phyloP scores from a whole-genome alignment of 2,113 vertebrate genomes.

The Alligator mississippiensis region DNA sequence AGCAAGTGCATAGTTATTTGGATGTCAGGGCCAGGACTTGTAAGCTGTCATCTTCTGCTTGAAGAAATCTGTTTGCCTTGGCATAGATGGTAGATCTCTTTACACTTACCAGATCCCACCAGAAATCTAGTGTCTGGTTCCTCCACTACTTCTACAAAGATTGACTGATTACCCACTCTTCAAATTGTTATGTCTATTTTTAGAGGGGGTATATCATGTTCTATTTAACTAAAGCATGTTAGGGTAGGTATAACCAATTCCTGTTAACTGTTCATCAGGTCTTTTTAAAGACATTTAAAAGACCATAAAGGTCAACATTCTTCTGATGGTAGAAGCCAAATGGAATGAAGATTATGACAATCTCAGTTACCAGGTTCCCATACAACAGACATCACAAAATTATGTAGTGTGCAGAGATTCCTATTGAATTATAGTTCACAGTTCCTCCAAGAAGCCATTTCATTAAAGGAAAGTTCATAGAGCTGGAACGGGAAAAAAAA shows the following conservation, averaged over 20 bases:
- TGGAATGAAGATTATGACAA: rapidly evolving
- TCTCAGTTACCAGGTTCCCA: neutral
- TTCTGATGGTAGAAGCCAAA: neutral
- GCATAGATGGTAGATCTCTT: neutral
- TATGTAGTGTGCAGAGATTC: neutral
- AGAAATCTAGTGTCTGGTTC: neutral
- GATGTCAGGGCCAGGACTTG: neutral
- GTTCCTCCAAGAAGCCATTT: conserved; percentile 19
- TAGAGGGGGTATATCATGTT: neutral
- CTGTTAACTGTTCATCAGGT: neutral
- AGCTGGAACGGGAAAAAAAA: neutral
- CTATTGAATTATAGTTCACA: conserved; percentile 20
- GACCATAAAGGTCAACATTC: neutral
- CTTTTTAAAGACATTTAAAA: neutral
- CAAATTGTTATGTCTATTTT: neutral
- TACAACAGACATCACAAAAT: neutral
- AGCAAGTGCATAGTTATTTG: neutral
- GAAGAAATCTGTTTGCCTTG: neutral
- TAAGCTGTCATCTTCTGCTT: neutral
- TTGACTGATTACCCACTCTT: neutral
- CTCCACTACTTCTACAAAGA: neutral
- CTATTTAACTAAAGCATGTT: neutral
- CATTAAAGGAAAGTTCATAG: conserved; percentile 5
- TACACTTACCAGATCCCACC: neutral
- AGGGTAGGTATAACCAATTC: neutral